Conservation (phyloP, 1,140 invertebrate genomes). For the Listronotus oregonensis region DNA sequence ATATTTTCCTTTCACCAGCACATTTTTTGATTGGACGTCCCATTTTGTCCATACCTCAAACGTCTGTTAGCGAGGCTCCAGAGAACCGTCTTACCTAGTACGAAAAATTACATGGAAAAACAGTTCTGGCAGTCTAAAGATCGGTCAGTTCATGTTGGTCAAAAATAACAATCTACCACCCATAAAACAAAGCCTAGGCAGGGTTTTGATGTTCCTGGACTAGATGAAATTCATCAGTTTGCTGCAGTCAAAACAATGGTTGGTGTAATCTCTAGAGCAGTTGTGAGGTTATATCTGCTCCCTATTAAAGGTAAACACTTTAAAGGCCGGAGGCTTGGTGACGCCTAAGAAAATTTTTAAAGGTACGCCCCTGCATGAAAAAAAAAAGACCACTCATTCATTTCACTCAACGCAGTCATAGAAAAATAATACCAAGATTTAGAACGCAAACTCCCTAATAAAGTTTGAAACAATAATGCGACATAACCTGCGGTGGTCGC, state of each 20-base stretch:
- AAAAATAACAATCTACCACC: constrained; percentile 28
- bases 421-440: too few species aligned
- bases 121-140: not conserved
- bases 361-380: too few species aligned
- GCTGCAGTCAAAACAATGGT: constrained; percentile 44
- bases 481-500: too few species aligned
- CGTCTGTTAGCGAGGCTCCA: not conserved
- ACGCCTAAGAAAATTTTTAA: constrained; percentile 9
- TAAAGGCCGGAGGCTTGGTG: constrained; percentile 13
- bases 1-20: not conserved
- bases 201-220: constrained; percentile 45
- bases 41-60: not conserved
- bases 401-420: too few species aligned
- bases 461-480: too few species aligned
- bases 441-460: too few species aligned
- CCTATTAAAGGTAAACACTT: constrained; percentile 15
- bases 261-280: constrained; percentile 10
- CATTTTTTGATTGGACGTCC: constrained; percentile 9
- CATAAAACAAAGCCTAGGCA: constrained; percentile 40
- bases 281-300: constrained; percentile 5
- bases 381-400: too few species aligned
- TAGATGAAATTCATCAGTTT: constrained; percentile 47
- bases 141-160: constrained; percentile 30
- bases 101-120: constrained; percentile 24
- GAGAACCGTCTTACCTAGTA: constrained; percentile 10